Conservation (phyloP, 1,140 invertebrate genomes). For the Patella vulgata region DNA sequence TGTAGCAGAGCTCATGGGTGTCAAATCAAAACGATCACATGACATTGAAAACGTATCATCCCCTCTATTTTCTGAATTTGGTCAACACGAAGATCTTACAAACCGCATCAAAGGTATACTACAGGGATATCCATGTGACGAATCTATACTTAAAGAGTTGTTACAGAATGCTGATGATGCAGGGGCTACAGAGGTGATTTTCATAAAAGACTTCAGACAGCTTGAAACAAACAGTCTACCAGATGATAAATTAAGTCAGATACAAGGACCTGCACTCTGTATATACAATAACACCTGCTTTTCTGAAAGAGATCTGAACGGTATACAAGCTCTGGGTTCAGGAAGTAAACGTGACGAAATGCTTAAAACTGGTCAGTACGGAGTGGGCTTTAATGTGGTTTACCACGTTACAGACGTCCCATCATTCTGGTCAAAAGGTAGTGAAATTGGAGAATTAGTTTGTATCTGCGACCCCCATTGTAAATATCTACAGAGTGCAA, state of each 20-base stretch:
- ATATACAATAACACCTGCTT: slow-evolving; percentile 60
- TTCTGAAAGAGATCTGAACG: slow-evolving; percentile 49
- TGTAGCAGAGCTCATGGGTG: slow-evolving; percentile 30
- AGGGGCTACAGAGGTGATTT: too few species aligned
- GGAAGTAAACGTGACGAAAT: slow-evolving; percentile 49
- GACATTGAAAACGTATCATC: too few species aligned
- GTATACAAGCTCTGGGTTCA: slow-evolving; percentile 55
- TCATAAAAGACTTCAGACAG: slow-evolving; percentile 51
- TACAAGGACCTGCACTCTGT: too few species aligned
- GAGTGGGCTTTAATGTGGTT: slow-evolving; percentile 64
- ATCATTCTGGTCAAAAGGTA: too few species aligned
- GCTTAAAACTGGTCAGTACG: too few species aligned
- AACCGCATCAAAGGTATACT: slow-evolving; percentile 52
- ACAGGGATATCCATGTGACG: slow-evolving; percentile 54
- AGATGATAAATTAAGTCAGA: slow-evolving; percentile 40
- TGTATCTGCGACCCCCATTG: slow-evolving; percentile 60
- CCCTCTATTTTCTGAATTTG: too few species aligned
- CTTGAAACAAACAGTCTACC: slow-evolving; percentile 40
- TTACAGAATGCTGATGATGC: slow-evolving; percentile 69
- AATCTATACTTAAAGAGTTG: slow-evolving; percentile 54
- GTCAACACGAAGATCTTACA: too few species aligned
- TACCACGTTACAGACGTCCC: slow-evolving; percentile 63
- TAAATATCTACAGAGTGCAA: slow-evolving; percentile 44
- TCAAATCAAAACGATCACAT: slow-evolving; percentile 46
- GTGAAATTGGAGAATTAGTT: slow-evolving; percentile 45